Percentiles rank a stretch among this genome's conserved stretches.
phyloP scores from a whole-genome alignment of 2,797 vertebrate species.

The Antennarius maculatus region DNA sequence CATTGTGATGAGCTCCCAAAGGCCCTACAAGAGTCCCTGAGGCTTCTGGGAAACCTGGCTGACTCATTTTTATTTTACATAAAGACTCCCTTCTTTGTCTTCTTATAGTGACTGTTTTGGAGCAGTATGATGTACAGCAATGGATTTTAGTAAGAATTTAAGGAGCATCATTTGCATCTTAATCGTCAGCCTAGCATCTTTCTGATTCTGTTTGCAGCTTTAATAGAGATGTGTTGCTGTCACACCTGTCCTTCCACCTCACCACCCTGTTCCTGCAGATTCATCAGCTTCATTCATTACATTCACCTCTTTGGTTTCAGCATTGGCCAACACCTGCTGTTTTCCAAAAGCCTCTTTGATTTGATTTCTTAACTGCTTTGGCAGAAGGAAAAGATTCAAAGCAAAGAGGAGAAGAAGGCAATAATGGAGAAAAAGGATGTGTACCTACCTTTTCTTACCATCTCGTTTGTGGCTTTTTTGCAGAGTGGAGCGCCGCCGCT shows the following conservation, averaged over 20 bases:
- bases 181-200: too few relatives aligned
- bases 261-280: too few relatives aligned
- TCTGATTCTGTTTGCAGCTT: too few relatives aligned
- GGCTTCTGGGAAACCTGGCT: constrained; percentile 14
- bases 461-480: constrained; percentile 92
- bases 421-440: constrained; percentile 26
- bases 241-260: too few relatives aligned
- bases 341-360: background rate
- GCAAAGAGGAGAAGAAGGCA: background rate
- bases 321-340: too few relatives aligned
- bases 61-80: constrained; percentile 22
- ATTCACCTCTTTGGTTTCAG: too few relatives aligned
- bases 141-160: background rate
- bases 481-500: constrained; percentile 84
- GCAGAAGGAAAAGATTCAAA: background rate
- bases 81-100: background rate
- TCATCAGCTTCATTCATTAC: too few relatives aligned
- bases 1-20: constrained; percentile 9
- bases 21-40: constrained; percentile 7
- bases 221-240: too few relatives aligned
- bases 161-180: background rate
- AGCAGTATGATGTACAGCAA: background rate
- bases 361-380: background rate
- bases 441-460: constrained; percentile 93
- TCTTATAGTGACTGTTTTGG: background rate